phyloP scores from a whole-genome alignment of 2,797 vertebrate species.

The Tolypeutes matacus region DNA sequence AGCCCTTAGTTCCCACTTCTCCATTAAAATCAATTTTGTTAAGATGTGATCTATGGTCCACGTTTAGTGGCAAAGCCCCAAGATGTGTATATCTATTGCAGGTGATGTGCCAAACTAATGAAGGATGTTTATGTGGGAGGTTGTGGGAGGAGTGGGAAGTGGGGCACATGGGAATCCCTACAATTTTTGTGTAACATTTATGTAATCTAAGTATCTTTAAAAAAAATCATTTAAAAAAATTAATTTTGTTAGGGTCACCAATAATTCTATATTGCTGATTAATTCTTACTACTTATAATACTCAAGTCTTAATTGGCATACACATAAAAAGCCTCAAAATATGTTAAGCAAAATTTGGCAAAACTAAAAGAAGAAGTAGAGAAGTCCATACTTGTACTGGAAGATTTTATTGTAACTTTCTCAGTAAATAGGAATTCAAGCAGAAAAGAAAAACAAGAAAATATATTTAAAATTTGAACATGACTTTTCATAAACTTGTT shows the following conservation, averaged over 20 bases:
- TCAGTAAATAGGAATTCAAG: background rate
- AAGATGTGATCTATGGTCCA: no score
- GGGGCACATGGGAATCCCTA: no score
- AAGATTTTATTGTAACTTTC: background rate
- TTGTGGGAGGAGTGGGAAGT: no score
- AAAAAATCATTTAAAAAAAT: no score
- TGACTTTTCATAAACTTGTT: background rate
- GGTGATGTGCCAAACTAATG: no score
- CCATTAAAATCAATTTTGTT: background rate
- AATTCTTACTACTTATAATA: background rate
- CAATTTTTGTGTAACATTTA: no score
- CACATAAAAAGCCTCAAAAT: background rate
- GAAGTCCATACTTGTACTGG: background rate
- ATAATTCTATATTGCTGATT: background rate
- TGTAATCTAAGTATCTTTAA: no score
- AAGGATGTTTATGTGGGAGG: no score
- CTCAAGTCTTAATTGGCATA: background rate
- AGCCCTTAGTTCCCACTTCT: background rate
- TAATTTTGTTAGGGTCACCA: background rate
- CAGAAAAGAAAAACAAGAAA: constrained; percentile 7
- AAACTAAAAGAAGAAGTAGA: constrained; percentile 45
- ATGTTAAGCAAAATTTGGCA: background rate
- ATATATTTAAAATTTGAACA: background rate
- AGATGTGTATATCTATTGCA: no score
- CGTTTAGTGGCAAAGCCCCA: no score